Conservation (phyloP, 1,140 invertebrate genomes). For the Adoxophyes honmai region DNA sequence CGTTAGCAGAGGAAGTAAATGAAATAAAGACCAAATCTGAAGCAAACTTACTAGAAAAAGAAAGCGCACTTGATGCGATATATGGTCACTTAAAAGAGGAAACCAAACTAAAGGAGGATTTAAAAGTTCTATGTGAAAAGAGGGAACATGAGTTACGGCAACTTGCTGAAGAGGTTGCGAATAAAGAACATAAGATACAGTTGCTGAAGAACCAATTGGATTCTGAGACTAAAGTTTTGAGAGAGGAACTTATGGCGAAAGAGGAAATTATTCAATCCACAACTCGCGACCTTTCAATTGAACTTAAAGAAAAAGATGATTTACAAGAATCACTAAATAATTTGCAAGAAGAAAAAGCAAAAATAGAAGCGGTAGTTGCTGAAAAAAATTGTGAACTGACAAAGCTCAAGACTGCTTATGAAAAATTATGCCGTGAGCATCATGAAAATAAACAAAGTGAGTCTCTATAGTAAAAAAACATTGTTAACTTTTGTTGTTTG, state of each 20-base stretch:
- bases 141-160: background rate
- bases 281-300: slow-evolving; percentile 10
- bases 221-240: slow-evolving; percentile 10
- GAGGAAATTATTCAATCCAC: slow-evolving; percentile 6
- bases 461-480: too few relatives aligned
- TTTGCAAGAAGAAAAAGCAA: slow-evolving; percentile 21
- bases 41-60: too few relatives aligned
- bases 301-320: slow-evolving; percentile 18
- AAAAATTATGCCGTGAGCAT: slow-evolving; percentile 1
- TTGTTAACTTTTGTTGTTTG: too few relatives aligned
- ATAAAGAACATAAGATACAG: background rate
- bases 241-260: slow-evolving; percentile 20
- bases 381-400: slow-evolving; percentile 19
- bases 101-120: background rate
- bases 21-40: slow-evolving; percentile 16
- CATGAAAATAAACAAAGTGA: too few relatives aligned
- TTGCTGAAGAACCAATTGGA: too few relatives aligned
- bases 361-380: slow-evolving; percentile 16
- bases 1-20: slow-evolving; percentile 22
- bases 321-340: slow-evolving; percentile 14
- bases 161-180: background rate
- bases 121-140: background rate
- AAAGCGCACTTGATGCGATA: background rate
- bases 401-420: slow-evolving; percentile 20
- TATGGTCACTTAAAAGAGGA: background rate